Evolutionary conservation across 64 coral and sea anemone species (phyloP).

Genomic region (Actinia tenebrosa): DNA sequence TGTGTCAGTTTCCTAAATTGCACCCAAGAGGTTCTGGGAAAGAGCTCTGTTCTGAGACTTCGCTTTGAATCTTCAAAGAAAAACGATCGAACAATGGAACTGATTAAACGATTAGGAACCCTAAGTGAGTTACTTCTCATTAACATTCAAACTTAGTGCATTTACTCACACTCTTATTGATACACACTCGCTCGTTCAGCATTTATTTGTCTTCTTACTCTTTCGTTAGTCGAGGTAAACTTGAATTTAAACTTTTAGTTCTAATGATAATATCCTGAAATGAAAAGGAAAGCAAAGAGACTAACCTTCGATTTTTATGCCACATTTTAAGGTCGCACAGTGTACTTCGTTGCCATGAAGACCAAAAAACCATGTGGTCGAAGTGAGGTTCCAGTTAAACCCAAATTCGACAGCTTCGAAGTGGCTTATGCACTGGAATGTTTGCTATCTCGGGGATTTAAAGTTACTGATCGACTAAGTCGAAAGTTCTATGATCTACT

Average conservation of each 20-base stretch:
- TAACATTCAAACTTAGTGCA: not conserved
- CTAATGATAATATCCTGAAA: too few species aligned
- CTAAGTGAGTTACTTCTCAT: slow-evolving; percentile 13
- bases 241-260: too few species aligned
- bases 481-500: slow-evolving; percentile 64
- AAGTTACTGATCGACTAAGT: slow-evolving; percentile 65
- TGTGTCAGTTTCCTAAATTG: slow-evolving; percentile 39
- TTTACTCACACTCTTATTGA: too few species aligned
- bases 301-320: not conserved
- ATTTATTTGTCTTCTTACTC: too few species aligned
- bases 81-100: slow-evolving; percentile 23
- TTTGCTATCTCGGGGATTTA: slow-evolving; percentile 65
- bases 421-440: slow-evolving; percentile 70
- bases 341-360: slow-evolving; percentile 44
- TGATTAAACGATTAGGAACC: slow-evolving; percentile 43
- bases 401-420: slow-evolving; percentile 23
- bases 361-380: slow-evolving; percentile 33
- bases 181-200: too few species aligned
- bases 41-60: slow-evolving; percentile 47
- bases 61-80: not conserved
- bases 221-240: too few species aligned
- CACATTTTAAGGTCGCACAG: slow-evolving; percentile 1
- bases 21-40: slow-evolving; percentile 53
- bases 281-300: too few species aligned
- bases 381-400: slow-evolving; percentile 46